A percentile compares a stretch with the other conserved stretches of the same genome.
These are phyloP conservation scores for Amia ocellicauda DNA, from an alignment of 2,113 vertebrate genomes.

Conservation along the genomic window DNA sequence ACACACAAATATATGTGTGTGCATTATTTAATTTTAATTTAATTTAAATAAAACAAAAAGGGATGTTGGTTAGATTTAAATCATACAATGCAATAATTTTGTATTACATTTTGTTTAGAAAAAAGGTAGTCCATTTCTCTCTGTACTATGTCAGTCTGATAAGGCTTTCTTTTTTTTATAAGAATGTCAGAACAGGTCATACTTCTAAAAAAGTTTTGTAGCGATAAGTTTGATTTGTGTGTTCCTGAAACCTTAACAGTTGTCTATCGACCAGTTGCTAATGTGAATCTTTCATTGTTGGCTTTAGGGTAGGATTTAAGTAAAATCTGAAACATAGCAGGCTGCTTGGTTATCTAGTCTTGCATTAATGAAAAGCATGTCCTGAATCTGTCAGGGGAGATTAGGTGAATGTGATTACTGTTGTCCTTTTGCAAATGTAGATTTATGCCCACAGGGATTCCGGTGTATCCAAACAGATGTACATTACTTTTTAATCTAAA, in stretches of 20 bases:
- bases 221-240: conserved; percentile 49
- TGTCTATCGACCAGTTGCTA: conserved; percentile 46
- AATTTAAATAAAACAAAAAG: no score
- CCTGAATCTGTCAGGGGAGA: conserved; percentile 89
- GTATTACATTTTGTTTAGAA: no score
- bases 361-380: conserved; percentile 90
- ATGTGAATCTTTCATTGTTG: conserved; percentile 67
- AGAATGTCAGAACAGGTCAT: no score
- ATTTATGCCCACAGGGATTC: conserved; percentile 69
- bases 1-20: no score
- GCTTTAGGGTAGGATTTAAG: conserved; percentile 81
- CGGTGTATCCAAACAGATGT: conserved; percentile 46
- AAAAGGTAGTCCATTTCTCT: no score
- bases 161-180: no score
- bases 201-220: conserved; percentile 23
- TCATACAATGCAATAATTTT: no score
- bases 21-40: no score
- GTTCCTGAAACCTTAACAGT: conserved; percentile 49
- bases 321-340: conserved; percentile 80
- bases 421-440: conserved; percentile 83
- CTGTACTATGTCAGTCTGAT: no score
- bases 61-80: no score
- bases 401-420: conserved; percentile 90
- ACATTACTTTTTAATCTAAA: conserved; percentile 46
- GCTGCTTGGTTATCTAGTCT: conserved; percentile 86